phyloP scores from a whole-genome alignment of 2,113 vertebrate genomes.

The Phrynocephalus versicolor region DNA sequence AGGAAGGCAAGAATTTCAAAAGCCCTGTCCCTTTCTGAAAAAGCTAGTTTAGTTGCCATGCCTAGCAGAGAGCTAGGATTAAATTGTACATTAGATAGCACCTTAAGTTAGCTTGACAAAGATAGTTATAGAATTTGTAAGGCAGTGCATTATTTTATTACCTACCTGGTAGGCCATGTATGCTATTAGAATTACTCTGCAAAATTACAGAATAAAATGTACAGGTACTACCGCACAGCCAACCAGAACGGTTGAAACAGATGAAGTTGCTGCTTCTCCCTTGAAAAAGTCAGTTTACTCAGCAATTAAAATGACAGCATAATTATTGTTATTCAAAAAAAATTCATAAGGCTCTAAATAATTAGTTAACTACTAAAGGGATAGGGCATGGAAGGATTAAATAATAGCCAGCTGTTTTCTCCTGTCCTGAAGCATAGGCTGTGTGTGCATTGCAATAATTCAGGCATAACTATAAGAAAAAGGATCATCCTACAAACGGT shows the following conservation, averaged over 20 bases:
- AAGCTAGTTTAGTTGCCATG: no score
- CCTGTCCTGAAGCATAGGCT: neutral
- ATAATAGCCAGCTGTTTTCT: slow-evolving; percentile 11
- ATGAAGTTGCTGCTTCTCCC: neutral
- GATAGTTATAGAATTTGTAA: neutral
- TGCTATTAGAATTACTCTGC: neutral
- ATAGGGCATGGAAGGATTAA: slow-evolving; percentile 4
- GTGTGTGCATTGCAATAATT: neutral
- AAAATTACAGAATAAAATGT: neutral
- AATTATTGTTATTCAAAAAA: neutral
- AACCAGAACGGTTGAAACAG: no score
- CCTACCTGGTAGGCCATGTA: neutral
- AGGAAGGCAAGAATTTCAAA: no score
- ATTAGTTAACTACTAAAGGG: neutral
- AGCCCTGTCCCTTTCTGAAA: neutral
- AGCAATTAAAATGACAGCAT: neutral
- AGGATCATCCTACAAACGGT: neutral
- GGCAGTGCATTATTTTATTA: neutral
- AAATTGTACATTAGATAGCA: neutral
- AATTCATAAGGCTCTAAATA: neutral
- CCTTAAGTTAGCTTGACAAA: neutral
- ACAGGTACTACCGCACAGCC: neutral
- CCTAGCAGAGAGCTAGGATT: neutral
- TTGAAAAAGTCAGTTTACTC: neutral
- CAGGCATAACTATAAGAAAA: neutral